phyloP scores from a whole-genome alignment of 1,140 invertebrate genomes.

The Procambarus virginalis region DNA sequence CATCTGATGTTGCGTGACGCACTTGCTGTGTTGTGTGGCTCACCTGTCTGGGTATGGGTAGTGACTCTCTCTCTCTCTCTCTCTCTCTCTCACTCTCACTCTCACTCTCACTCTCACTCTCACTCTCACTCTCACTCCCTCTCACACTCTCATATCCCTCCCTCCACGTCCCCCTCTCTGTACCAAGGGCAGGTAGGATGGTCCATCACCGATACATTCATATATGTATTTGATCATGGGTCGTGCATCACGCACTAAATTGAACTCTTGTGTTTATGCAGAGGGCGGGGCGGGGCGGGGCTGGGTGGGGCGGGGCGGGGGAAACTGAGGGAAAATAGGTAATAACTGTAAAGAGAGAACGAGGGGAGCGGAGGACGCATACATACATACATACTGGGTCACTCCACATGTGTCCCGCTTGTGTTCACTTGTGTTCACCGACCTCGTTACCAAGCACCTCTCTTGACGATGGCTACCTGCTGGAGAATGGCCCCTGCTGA shows the following conservation, averaged over 20 bases:
- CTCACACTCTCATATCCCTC: no score
- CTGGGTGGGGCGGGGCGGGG: constrained; percentile 12
- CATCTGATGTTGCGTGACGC: no score
- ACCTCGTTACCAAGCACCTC: no score
- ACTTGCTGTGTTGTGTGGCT: no score
- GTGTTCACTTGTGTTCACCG: no score
- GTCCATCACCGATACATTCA: constrained; percentile 29
- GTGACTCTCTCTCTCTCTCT: constrained; percentile 16
- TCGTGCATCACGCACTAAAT: constrained; percentile 33
- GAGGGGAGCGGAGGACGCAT: neutral
- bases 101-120: constrained; percentile 34
- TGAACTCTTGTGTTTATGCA: constrained; percentile 37
- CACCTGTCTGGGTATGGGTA: no score
- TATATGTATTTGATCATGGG: constrained; percentile 43
- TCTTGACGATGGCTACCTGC: no score
- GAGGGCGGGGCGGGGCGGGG: constrained; percentile 19
- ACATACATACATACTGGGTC: constrained; percentile 7
- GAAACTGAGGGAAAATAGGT: neutral
- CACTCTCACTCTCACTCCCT: constrained; percentile 19
- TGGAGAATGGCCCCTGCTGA: no score
- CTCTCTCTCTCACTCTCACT: constrained; percentile 25
- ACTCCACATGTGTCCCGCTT: no score
- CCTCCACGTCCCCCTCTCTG: neutral
- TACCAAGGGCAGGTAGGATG: no score
- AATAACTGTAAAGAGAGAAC: neutral